Evolutionary conservation across 1,140 invertebrate species (phyloP).

Genomic region (Eumaeus atala): DNA sequence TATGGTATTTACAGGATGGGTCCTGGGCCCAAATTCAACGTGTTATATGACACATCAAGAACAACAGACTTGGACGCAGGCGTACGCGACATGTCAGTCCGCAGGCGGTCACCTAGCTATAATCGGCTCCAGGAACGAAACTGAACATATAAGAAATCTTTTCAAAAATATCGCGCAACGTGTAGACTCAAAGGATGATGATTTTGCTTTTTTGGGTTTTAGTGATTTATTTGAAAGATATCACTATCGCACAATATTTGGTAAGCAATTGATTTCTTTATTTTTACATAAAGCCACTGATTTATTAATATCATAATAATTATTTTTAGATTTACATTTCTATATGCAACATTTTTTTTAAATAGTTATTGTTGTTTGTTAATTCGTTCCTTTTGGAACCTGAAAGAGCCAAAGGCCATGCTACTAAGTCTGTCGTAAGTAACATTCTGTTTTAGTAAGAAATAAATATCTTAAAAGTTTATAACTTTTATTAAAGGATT

Average conservation of each 20-base stretch:
- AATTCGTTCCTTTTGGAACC: too few species aligned
- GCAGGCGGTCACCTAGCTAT: slow-evolving; percentile 41
- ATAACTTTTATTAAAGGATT: too few species aligned
- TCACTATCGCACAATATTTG: slow-evolving; percentile 46
- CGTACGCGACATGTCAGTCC: slow-evolving; percentile 36
- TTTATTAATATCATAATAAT: too few species aligned
- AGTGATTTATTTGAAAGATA: slow-evolving; percentile 45
- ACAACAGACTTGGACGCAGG: slow-evolving; percentile 42
- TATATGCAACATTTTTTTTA: too few species aligned
- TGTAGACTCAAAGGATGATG: slow-evolving; percentile 23
- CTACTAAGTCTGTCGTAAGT: too few species aligned
- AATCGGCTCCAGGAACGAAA: slow-evolving; percentile 30
- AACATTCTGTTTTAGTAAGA: too few species aligned
- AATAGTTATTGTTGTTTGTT: too few species aligned
- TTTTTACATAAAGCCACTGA: too few species aligned
- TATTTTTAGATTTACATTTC: too few species aligned
- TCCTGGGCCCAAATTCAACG: slow-evolving; percentile 31
- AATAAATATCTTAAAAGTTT: too few species aligned
- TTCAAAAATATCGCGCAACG: slow-evolving; percentile 37
- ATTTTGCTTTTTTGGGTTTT: slow-evolving; percentile 49
- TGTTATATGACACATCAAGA: slow-evolving; percentile 43
- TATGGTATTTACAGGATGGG: slow-evolving; percentile 36
- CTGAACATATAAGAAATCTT: slow-evolving; percentile 32
- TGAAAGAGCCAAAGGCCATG: too few species aligned
- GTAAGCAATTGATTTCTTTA: too few species aligned